These are phyloP conservation scores for Sitta europaea DNA, from an alignment of 2,113 vertebrate species.

Conservation along the genomic window DNA sequence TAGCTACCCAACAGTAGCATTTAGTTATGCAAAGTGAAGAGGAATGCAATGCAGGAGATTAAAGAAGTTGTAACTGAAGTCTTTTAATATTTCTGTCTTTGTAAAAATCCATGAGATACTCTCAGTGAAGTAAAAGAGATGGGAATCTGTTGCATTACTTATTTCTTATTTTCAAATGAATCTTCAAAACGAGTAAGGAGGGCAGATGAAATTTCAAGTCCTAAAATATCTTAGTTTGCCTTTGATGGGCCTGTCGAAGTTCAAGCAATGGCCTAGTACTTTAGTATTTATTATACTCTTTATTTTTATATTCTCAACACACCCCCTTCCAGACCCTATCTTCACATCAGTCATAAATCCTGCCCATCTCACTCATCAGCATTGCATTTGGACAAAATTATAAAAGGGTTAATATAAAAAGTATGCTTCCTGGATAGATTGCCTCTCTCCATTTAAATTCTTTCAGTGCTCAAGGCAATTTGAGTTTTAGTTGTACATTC, in stretches of 20 bases:
- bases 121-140: neutral
- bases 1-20: neutral
- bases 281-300: constrained; percentile 29
- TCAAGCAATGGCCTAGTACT: neutral
- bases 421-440: neutral
- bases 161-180: neutral
- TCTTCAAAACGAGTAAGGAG: constrained; percentile 1
- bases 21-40: neutral
- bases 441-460: neutral
- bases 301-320: constrained; percentile 40
- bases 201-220: neutral
- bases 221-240: constrained; percentile 15
- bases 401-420: constrained; percentile 41
- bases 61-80: neutral
- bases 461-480: neutral
- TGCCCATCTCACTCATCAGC: neutral
- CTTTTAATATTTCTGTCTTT: neutral
- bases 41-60: neutral
- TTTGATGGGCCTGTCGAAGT: constrained; percentile 15
- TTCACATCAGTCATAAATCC: constrained; percentile 40
- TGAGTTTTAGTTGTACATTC: neutral
- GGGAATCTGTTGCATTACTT: neutral
- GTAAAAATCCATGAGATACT: neutral
- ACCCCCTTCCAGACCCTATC: constrained; percentile 4
- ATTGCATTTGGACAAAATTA: constrained; percentile 47